Evolutionary conservation across 2,113 vertebrate species (phyloP), one percentile per base, ranked within the genome.

Genomic region (Lophius piscatorius): DNA sequence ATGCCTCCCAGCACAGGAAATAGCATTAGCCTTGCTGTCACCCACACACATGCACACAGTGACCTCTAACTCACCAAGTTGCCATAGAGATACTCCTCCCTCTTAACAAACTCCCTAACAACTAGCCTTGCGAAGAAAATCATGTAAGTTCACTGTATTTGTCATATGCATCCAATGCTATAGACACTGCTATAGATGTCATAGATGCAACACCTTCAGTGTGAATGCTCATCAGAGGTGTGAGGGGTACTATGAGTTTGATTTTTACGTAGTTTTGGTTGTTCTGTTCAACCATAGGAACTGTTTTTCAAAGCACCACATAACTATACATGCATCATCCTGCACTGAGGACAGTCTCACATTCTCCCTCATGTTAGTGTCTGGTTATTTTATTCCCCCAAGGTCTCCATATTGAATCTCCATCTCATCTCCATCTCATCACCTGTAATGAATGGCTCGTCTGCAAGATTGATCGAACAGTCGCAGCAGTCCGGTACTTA

Each of bases 1-100:
- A 57, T 73, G 67, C 79, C 75, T 79, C 79, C 71, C 72, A 62
- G 81, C 49, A 76, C 66, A 85, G 81, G 78, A 88, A 91, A 89
- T 87, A 41, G 46, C 62, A 89, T 91, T 88, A 91, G 56, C 83
- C 66, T 60, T 66, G 60, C 67, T 70, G 60, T 71, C 69, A 60
- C 66, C 21, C 40, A 48, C 67, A 41, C 57, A 51, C 44, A 56
- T 35, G 57, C 51, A 49, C 79, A 77, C 59, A 59, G 64, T 79
- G 80, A 83, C 76, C 76, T 80, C 67, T 66, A 47, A 13, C 60
- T 76, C 68, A 34, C 45, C 49, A 67, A 71, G 88, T 90, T 89
- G 57, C 88, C 79, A 87, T 90, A 70, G 88, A 64, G 78, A 88
- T 59, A 24, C 45, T 39, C 45, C 48, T 69, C 34, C 42, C 36